A percentile compares a stretch with the other conserved stretches of the same genome.
phyloP scores from a whole-genome alignment of 1,140 invertebrate genomes.

The Drosophila burlai region DNA sequence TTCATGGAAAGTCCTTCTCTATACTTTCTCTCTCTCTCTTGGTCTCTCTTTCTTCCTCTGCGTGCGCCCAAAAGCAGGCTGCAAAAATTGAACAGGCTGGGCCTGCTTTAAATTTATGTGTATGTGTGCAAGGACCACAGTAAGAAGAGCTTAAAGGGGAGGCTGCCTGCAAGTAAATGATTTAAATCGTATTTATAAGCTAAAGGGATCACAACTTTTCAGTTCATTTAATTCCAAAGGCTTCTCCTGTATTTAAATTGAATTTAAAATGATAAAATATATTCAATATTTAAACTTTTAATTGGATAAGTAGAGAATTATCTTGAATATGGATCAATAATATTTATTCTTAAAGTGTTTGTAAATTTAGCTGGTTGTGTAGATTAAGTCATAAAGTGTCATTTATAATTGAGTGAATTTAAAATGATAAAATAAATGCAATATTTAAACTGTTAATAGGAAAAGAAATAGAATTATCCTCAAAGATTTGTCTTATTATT shows the following conservation, averaged over 20 bases:
- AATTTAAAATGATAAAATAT: not conserved
- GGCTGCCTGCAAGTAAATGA: not conserved
- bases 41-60: not conserved
- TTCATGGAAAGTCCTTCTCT: slow-evolving; percentile 1
- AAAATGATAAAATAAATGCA: not conserved
- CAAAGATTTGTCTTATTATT: not conserved
- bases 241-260: not conserved
- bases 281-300: not conserved
- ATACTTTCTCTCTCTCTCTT: too few species aligned
- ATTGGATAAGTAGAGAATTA: not conserved
- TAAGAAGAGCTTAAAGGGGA: slow-evolving; percentile 1
- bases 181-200: slow-evolving; percentile 8
- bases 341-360: not conserved
- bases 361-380: not conserved
- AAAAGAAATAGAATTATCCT: not conserved
- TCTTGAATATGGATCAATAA: not conserved
- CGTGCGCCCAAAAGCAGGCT: slow-evolving; percentile 27
- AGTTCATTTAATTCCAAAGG: not conserved
- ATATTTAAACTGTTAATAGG: not conserved
- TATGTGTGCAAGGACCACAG: slow-evolving; percentile 8
- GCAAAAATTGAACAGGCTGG: slow-evolving; percentile 35
- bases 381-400: not conserved
- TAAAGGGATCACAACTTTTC: not conserved
- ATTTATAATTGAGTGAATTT: not conserved
- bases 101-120: slow-evolving; percentile 42